Evolutionary conservation across 2,888 invertebrate genomes (phyloP).

Genomic region (Sepiola atlantica): DNA sequence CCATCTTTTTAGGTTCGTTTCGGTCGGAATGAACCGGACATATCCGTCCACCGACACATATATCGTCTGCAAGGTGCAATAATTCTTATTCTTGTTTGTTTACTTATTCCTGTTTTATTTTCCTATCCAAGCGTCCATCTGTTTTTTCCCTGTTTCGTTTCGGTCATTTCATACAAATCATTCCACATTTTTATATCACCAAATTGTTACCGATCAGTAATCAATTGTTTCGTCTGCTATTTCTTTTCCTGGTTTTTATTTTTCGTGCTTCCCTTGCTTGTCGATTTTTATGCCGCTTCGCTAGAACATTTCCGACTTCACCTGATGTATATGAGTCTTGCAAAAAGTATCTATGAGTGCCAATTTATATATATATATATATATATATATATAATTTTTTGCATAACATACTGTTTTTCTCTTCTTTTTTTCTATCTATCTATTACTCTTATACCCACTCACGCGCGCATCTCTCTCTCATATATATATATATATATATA

Average conservation of each 20-base stretch:
- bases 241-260: background rate
- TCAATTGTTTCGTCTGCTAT: slow-evolving; percentile 6
- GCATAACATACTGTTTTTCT: too few species aligned
- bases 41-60: background rate
- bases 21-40: background rate
- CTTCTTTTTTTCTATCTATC: too few species aligned
- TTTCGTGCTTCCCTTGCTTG: background rate
- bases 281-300: background rate
- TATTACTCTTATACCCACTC: too few species aligned
- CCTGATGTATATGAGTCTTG: background rate
- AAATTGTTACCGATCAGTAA: slow-evolving; percentile 32
- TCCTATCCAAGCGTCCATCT: too few species aligned
- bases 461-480: too few species aligned
- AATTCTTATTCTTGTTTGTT: background rate
- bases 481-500: too few species aligned
- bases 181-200: slow-evolving; percentile 22
- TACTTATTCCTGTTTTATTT: background rate
- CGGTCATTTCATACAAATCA: slow-evolving; percentile 32
- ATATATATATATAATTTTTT: too few species aligned
- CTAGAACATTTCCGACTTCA: background rate
- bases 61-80: background rate
- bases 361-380: background rate
- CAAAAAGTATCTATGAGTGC: background rate
- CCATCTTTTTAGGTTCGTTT: background rate
- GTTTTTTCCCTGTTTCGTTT: background rate